Percentiles rank a stretch among this genome's conserved stretches.
phyloP scores from a whole-genome alignment of 2,797 vertebrate genomes.

The Pantherophis vulpinus region DNA sequence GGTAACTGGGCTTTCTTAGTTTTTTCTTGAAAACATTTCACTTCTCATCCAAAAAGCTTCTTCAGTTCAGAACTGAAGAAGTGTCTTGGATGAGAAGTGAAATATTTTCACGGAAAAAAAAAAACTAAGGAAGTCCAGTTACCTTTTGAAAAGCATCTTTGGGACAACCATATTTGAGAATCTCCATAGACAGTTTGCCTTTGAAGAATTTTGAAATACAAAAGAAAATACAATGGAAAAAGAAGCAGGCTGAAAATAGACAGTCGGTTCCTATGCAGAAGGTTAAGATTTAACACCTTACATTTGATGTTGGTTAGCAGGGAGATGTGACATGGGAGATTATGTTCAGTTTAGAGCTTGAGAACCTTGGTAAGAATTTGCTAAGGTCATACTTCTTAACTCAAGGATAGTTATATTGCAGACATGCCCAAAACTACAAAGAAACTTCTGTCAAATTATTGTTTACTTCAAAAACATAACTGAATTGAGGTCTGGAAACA shows the following conservation, averaged over 20 bases:
- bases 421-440: not conserved
- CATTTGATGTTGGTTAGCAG: not conserved
- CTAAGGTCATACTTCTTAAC: not conserved
- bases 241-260: not conserved
- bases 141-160: not conserved
- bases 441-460: not conserved
- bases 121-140: not conserved
- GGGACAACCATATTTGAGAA: not conserved
- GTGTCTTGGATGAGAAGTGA: not conserved
- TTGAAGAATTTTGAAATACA: not conserved
- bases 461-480: not conserved
- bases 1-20: not conserved
- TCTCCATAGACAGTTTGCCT: not conserved
- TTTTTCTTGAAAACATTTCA: not conserved
- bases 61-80: not conserved
- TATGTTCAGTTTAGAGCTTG: not conserved
- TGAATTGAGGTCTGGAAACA: not conserved
- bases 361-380: not conserved
- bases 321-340: not conserved
- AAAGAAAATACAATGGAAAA: not conserved
- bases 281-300: not conserved
- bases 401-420: not conserved
- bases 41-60: not conserved
- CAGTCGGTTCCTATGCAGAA: not conserved
- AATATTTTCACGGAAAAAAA: not conserved